Percentiles rank a stretch among this genome's conserved stretches.
Conservation (phyloP, 53 echinoderm and acorn worm genomes). For the Pentamera pediparva region DNA sequence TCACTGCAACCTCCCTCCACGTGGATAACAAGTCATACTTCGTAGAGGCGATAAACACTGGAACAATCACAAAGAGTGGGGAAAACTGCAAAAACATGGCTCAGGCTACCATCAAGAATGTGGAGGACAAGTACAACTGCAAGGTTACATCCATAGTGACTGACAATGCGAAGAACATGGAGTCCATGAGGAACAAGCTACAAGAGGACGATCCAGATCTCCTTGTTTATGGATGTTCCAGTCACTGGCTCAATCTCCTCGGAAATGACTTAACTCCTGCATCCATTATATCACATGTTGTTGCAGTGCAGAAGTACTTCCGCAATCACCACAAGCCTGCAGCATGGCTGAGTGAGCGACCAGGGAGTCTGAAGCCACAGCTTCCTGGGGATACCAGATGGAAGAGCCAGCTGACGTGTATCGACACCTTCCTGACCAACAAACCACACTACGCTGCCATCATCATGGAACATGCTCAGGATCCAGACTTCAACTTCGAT, state of each 20-base stretch:
- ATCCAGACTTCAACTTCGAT: no score
- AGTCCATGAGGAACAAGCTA: not conserved
- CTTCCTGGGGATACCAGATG: slow-evolving; percentile 30
- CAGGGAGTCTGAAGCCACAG: slow-evolving; percentile 31
- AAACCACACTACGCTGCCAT: not conserved
- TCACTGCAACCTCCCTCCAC: slow-evolving; percentile 20
- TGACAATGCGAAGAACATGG: slow-evolving; percentile 14
- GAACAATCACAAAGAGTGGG: slow-evolving; percentile 21
- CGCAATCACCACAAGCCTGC: slow-evolving; percentile 16
- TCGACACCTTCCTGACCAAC: slow-evolving; percentile 31
- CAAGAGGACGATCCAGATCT: slow-evolving; percentile 4
- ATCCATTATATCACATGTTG: slow-evolving; percentile 7
- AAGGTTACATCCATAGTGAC: slow-evolving; percentile 7
- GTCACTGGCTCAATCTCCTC: slow-evolving; percentile 23
- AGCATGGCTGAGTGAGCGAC: not conserved
- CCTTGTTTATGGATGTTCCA: slow-evolving; percentile 3
- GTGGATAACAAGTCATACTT: slow-evolving; percentile 29
- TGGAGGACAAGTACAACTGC: slow-evolving; percentile 17
- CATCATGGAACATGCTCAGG: slow-evolving; percentile 7
- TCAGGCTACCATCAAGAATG: slow-evolving; percentile 3
- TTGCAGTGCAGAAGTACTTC: slow-evolving; percentile 8
- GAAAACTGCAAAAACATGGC: slow-evolving; percentile 11
- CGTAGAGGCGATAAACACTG: slow-evolving; percentile 8
- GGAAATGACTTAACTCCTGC: slow-evolving; percentile 10
- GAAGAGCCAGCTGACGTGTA: slow-evolving; percentile 30